These are phyloP conservation scores for Coleophora flavipennella DNA, from an alignment of 2,888 invertebrate species.

Conservation along the genomic window DNA sequence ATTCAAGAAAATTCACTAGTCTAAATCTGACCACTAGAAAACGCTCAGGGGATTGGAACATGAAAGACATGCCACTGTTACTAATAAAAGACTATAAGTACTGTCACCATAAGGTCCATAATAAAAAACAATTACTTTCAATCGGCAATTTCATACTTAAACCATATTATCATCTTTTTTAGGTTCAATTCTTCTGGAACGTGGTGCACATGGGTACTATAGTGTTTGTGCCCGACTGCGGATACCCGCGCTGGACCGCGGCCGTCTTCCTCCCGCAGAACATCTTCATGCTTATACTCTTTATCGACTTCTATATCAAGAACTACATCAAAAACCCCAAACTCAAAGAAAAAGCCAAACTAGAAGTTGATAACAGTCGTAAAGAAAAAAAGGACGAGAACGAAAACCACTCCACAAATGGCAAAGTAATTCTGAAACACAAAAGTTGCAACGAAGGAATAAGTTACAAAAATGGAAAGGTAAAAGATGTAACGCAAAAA, in stretches of 20 bases:
- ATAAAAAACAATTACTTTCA: too few species aligned
- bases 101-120: too few species aligned
- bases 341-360: not conserved
- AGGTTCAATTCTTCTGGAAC: conserved; percentile 76
- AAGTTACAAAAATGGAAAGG: not conserved
- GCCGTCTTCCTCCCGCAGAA: conserved; percentile 76
- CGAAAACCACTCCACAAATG: too few species aligned
- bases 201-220: conserved; percentile 66
- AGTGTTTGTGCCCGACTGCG: conserved; percentile 67
- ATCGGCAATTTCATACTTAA: too few species aligned
- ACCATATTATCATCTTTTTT: conserved; percentile 27
- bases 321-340: conserved; percentile 64
- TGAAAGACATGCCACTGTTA: too few species aligned
- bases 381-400: too few species aligned
- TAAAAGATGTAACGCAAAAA: too few species aligned
- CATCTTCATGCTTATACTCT: conserved; percentile 76
- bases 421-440: too few species aligned
- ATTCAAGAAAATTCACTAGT: too few species aligned
- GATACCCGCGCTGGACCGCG: conserved; percentile 69
- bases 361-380: not conserved
- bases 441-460: not conserved
- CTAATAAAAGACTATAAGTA: too few species aligned
- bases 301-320: conserved; percentile 78
- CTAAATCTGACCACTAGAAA: too few species aligned
- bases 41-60: too few species aligned